Conservation (phyloP, 2,888 invertebrate genomes). For the Apodemia zela region DNA sequence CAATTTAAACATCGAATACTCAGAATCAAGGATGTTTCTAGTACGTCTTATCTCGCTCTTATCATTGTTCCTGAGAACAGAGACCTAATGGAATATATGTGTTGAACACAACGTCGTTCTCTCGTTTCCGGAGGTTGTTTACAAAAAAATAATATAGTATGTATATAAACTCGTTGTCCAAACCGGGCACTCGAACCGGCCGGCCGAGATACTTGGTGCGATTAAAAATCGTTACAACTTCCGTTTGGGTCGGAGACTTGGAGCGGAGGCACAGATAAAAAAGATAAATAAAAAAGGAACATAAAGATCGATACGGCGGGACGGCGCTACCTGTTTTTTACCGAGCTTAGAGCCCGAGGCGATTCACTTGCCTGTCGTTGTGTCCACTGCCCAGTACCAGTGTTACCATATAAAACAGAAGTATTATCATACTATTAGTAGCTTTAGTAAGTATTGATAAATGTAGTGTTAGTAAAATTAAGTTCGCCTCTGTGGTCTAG, state of each 20-base stretch:
- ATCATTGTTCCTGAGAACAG: conserved; percentile 65
- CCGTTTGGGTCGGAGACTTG: conserved; percentile 69
- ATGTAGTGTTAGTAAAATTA: too few relatives aligned
- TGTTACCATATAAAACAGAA: not conserved
- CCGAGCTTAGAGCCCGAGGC: conserved; percentile 53
- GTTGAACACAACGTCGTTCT: conserved; percentile 66
- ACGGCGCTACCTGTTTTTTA: conserved; percentile 77
- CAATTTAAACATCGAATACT: conserved; percentile 37
- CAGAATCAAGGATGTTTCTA: conserved; percentile 25
- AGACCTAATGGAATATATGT: conserved; percentile 75
- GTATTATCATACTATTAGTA: too few relatives aligned
- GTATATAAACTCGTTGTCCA: conserved; percentile 63
- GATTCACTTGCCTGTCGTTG: conserved; percentile 40
- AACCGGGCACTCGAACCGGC: conserved; percentile 60
- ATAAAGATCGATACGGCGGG: conserved; percentile 75
- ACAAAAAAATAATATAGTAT: conserved; percentile 59
- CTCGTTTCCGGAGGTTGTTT: conserved; percentile 76
- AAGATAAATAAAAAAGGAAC: conserved; percentile 77
- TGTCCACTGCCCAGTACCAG: conserved; percentile 24
- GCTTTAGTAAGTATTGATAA: too few relatives aligned
- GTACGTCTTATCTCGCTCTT: conserved; percentile 54
- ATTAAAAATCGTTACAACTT: conserved; percentile 80
- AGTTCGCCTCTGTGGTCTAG: too few relatives aligned
- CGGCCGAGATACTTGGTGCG: conserved; percentile 72
- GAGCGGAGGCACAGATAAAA: conserved; percentile 69